phyloP scores from a whole-genome alignment of 1,140 invertebrate genomes.

The Drosophila rhopaloa region DNA sequence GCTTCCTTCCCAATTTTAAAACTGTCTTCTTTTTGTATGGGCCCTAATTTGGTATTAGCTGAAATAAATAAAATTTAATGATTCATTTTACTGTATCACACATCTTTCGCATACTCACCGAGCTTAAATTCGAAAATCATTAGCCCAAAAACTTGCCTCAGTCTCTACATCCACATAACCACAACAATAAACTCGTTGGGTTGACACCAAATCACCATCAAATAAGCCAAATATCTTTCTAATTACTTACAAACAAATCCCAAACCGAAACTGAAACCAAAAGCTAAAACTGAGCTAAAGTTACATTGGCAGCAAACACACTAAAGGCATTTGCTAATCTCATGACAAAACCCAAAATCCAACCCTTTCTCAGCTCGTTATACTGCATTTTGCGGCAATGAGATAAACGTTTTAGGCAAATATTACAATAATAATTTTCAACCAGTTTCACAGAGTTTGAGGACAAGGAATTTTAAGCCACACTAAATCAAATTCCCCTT shows the following conservation, averaged over 20 bases:
- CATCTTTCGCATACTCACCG: slow-evolving; percentile 5
- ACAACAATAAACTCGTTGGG: slow-evolving; percentile 47
- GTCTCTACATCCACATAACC: not conserved
- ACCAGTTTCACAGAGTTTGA: slow-evolving; percentile 28
- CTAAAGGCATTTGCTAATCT: slow-evolving; percentile 62
- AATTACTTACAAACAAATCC: slow-evolving; percentile 68
- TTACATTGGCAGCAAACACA: slow-evolving; percentile 21
- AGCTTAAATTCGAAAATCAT: slow-evolving; percentile 32
- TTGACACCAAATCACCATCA: slow-evolving; percentile 30
- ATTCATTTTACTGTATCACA: not conserved
- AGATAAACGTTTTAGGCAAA: slow-evolving; percentile 57
- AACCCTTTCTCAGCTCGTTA: slow-evolving; percentile 7
- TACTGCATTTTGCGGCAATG: slow-evolving; percentile 29
- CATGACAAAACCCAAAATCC: slow-evolving; percentile 22
- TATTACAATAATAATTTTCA: slow-evolving; percentile 48
- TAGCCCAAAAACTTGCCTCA: slow-evolving; percentile 4
- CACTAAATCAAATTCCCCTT: slow-evolving; percentile 10
- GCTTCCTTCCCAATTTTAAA: too few relatives aligned
- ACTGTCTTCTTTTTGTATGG: too few relatives aligned
- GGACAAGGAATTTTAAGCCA: slow-evolving; percentile 8
- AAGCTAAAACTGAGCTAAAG: slow-evolving; percentile 17
- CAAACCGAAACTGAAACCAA: slow-evolving; percentile 25
- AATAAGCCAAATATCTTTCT: slow-evolving; percentile 39
- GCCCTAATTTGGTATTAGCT: too few relatives aligned
- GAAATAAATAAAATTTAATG: not conserved